Percentiles rank a stretch among this genome's conserved stretches.
Conservation (phyloP, 2,113 vertebrate genomes). For the Heloderma charlesbogerti region DNA sequence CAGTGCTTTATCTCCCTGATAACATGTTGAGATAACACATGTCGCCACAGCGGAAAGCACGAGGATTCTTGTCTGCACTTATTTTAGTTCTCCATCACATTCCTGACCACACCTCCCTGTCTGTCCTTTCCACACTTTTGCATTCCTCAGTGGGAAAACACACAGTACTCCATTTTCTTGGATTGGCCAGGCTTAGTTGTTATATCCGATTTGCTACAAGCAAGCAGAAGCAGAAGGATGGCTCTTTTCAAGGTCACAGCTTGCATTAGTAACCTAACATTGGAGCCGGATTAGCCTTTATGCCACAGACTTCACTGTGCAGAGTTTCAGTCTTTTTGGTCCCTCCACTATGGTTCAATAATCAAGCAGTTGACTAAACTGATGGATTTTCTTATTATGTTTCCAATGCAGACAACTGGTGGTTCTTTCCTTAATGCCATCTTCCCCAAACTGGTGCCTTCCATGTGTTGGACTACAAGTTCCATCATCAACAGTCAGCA, state of each 20-base stretch:
- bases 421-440: not conserved
- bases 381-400: not conserved
- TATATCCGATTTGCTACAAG: not conserved
- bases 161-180: not conserved
- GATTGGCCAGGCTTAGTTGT: slow-evolving; percentile 15
- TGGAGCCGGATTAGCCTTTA: not conserved
- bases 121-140: slow-evolving; percentile 63
- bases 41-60: slow-evolving; percentile 61
- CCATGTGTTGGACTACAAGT: no score
- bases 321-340: not conserved
- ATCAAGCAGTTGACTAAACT: not conserved
- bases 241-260: not conserved
- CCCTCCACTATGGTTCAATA: no score
- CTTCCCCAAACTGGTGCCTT: no score
- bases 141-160: slow-evolving; percentile 52
- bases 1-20: slow-evolving; percentile 62
- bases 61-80: slow-evolving; percentile 69
- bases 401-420: no score
- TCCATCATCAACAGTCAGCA: no score
- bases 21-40: slow-evolving; percentile 51
- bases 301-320: fast-evolving
- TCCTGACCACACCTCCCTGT: slow-evolving; percentile 64
- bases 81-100: slow-evolving; percentile 63
- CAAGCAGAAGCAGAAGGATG: not conserved
- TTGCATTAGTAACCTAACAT: slow-evolving; percentile 35